These are phyloP conservation scores for Chloroceryle inda DNA, from an alignment of 2,797 vertebrate species.

Conservation along the genomic window DNA sequence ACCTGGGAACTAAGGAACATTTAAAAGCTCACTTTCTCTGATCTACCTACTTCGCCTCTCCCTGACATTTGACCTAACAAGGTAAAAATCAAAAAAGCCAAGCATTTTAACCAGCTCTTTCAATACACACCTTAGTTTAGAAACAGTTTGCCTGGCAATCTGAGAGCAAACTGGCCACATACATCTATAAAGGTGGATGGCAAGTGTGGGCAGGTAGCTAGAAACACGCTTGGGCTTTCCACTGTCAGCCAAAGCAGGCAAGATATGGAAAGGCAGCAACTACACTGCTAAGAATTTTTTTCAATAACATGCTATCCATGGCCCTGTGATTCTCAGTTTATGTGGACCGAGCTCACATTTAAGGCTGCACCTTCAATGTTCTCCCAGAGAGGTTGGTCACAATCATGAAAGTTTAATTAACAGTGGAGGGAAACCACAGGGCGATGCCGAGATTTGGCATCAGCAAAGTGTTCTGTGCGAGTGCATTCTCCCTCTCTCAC, in stretches of 20 bases:
- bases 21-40: background rate
- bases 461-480: background rate
- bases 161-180: background rate
- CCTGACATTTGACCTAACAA: background rate
- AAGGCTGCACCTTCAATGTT: background rate
- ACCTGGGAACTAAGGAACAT: background rate
- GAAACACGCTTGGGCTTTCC: background rate
- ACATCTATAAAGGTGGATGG: background rate
- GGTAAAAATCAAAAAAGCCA: background rate
- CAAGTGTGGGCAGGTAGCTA: background rate
- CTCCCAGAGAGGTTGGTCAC: background rate
- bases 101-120: background rate
- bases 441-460: background rate
- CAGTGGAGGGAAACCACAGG: background rate
- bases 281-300: background rate
- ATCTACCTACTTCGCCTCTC: background rate
- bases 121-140: background rate
- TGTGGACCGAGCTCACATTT: background rate
- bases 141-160: background rate
- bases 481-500: background rate
- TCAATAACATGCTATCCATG: accelerated
- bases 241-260: background rate
- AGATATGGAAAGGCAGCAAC: background rate
- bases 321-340: background rate
- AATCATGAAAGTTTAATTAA: slow-evolving; percentile 1